Percentiles rank a stretch among this genome's conserved stretches.
Conservation (phyloP, 1,140 invertebrate species). For the Drosophila prosaltans region DNA sequence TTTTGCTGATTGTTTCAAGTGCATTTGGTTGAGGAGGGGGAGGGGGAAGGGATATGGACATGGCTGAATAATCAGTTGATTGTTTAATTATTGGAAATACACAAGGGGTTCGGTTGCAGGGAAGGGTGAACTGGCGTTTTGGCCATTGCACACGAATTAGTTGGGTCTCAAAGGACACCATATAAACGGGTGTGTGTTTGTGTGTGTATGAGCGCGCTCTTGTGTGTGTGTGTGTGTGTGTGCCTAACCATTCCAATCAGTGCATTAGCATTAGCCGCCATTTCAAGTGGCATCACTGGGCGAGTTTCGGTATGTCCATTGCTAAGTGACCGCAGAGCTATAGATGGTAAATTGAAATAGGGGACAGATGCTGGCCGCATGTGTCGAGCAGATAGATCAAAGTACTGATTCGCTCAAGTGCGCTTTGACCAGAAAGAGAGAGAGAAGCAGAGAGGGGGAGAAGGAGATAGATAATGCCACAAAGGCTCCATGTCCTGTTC, state of each 20-base stretch:
- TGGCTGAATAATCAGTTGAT: conserved; percentile 49
- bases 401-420: conserved; percentile 70
- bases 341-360: not conserved
- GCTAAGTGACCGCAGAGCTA: conserved; percentile 68
- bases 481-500: conserved; percentile 46
- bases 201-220: not conserved
- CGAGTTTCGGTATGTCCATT: conserved; percentile 41
- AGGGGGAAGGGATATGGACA: conserved; percentile 6
- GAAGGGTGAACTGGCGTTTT: not conserved
- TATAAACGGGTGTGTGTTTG: not conserved
- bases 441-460: conserved; percentile 25
- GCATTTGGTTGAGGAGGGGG: not conserved
- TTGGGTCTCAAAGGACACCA: conserved; percentile 50
- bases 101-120: conserved; percentile 8
- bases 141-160: conserved; percentile 25
- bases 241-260: conserved; percentile 58
- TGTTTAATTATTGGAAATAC: conserved; percentile 80
- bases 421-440: conserved; percentile 6
- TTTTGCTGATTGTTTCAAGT: conserved; percentile 29
- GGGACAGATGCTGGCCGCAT: conserved; percentile 26
- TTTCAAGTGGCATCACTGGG: conserved; percentile 51
- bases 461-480: conserved; percentile 47
- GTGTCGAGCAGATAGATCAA: conserved; percentile 58
- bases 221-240: conserved; percentile 20
- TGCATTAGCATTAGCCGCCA: conserved; percentile 61